Evolutionary conservation across 1,140 invertebrate species (phyloP).

Genomic region (Metopolophium dirhodum): DNA sequence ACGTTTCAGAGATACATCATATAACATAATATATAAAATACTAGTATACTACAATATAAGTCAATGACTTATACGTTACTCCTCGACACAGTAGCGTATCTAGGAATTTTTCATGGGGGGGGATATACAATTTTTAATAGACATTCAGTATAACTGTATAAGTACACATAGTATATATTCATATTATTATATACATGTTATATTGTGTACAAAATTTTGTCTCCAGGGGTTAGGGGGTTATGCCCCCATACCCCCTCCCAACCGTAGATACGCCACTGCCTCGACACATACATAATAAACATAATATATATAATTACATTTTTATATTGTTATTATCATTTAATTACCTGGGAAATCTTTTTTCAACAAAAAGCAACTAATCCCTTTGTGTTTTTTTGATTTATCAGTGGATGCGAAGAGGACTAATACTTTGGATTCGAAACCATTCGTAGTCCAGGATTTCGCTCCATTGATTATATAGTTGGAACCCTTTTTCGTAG

Average conservation of each 20-base stretch:
- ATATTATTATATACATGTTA: too few species aligned
- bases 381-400: constrained; percentile 87
- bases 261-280: too few species aligned
- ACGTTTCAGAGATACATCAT: too few species aligned
- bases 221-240: too few species aligned
- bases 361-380: constrained; percentile 86
- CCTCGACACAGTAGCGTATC: background rate
- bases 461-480: constrained; percentile 87
- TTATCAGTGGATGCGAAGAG: constrained; percentile 95
- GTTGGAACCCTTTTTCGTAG: constrained; percentile 71
- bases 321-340: background rate
- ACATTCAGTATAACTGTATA: too few species aligned
- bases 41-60: background rate
- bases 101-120: too few species aligned
- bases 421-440: constrained; percentile 82
- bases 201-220: too few species aligned
- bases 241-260: too few species aligned
- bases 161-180: too few species aligned
- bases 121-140: too few species aligned
- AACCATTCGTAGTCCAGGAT: constrained; percentile 93
- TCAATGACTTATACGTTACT: too few species aligned
- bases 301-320: too few species aligned
- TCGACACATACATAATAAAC: background rate
- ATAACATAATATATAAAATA: background rate
- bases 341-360: constrained; percentile 71